Evolutionary conservation across 2,888 invertebrate genomes (phyloP), one percentile per base, ranked within the genome.

Genomic region (Chloroclysta siterata): DNA sequence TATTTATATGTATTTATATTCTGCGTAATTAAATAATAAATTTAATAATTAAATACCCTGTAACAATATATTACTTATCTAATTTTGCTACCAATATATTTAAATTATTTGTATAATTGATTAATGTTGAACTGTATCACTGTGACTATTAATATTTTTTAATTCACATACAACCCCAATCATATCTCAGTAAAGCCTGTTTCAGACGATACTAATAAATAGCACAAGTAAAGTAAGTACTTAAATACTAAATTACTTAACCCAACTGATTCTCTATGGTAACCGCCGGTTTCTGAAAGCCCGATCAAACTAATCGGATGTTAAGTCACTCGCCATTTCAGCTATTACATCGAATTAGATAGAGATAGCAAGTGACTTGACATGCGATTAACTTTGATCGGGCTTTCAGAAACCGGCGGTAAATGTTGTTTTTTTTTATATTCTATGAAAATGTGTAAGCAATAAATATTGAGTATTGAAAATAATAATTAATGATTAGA

Each of bases 141-240:
- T 5, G 8, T 22, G 22, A 22, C 22, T 22, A 6, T 33, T 39
- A 4, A 8, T 15, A 15, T 14, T 15, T 44, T 44, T 44, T 5
- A 42, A 46, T 46, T 46, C 17, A 17, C 15, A 15, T 46, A 4
- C 11, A 1, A 29, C n/a, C 14, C 10, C 15, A 36, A 44, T 48
- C 33, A 17, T 17, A 54, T 42, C 60, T 60, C 54, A 60, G 33
- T 60, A 33, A 50, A 41, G 50, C 6, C 0, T 13, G 14, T 42
- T 54, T 4, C 48, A 60, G 50, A 60, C 60, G 60, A 50, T 53
- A 17, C 46, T 1, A 17, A 4, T 46, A 17, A 15, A 17, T 46
- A 46, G 11, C 10, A 10, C 46, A 5, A 17, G 17, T 46, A 14
- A 44, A 5, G 14, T 14, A 44, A 5, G 14, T 14, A 14, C 42